Base-by-base conservation (phyloP, 1,140 invertebrate genomes). In the Magallana ariakensis region DNA sequence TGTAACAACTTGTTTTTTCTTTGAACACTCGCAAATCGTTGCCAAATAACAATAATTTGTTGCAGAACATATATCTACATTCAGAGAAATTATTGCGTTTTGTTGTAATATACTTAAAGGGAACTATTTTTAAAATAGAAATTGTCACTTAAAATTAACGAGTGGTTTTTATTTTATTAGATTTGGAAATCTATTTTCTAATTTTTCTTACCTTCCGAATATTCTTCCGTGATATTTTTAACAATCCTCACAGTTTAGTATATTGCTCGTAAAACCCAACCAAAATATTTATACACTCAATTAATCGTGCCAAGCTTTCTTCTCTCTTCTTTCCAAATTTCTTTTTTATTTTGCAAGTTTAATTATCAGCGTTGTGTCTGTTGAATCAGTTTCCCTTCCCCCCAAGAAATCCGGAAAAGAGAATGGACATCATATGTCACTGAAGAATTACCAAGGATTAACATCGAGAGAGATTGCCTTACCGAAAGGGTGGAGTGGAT, bases 371-470 rank as follows among this genome's bases (percentile, higher is more conserved):
- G 33, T 26, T 75, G 10, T 75, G 66, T 26, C 22, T 75, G 22
- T 26, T 75, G 15, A 75, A 33, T 75, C 66, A 26, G 33, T 13
- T 26, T 75, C 22, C 22, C 33, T 26, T 75, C 19, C 33, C 66
- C 33, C 33, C 66, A 75, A 75, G 19, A 26, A 75, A 75, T 75
- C 22, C 22, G 33, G 13, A 26, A n/a, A 75, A 75, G 33, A 11
- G 22, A 13, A 26, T 75, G 33, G 22, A 19, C 66, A 70, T 22
- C 62, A 26, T 75, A 75, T 75, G 66, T 22, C 66, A 22, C 10
- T 62, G 13, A 26, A 75, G 66, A 33, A 75, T 75, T 75, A 26
- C 33, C 66, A 33, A 26, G 66, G 66, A 75, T 75, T 75, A 75
- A 75, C 19, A 26, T 75, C 22, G 66, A 26, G 22, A 26, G 33